phyloP scores from a whole-genome alignment of 2,888 invertebrate species.

The Drosophila prolongata region DNA sequence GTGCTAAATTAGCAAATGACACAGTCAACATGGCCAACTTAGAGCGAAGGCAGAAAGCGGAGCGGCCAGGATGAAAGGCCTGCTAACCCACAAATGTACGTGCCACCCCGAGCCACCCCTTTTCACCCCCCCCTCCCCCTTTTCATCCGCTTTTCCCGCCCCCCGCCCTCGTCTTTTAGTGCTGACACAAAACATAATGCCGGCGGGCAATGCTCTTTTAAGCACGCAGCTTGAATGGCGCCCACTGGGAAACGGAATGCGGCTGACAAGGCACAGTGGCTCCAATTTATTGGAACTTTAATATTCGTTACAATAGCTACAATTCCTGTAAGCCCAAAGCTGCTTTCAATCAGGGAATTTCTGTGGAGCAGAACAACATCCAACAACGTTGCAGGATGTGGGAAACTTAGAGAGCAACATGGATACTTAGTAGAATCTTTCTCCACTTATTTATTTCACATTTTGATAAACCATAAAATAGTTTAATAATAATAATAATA shows the following conservation, averaged over 20 bases:
- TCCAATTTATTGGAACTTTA: constrained; percentile 11
- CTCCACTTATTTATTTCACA: no score
- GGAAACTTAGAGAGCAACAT: no score
- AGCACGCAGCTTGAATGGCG: constrained; percentile 69
- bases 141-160: background rate
- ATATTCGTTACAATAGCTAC: background rate
- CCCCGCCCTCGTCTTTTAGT: constrained; percentile 47
- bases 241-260: constrained; percentile 31
- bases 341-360: no score
- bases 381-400: no score
- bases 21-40: constrained; percentile 75
- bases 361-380: background rate
- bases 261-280: constrained; percentile 26
- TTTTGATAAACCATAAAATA: no score
- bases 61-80: constrained; percentile 53
- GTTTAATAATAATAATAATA: no score
- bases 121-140: background rate
- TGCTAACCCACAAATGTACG: constrained; percentile 78
- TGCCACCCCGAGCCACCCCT: constrained; percentile 55
- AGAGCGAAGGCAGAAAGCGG: constrained; percentile 43
- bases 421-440: no score
- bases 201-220: constrained; percentile 82
- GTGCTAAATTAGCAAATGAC: constrained; percentile 79
- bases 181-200: constrained; percentile 80
- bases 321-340: background rate